Base-by-base conservation (phyloP, 1,140 invertebrate genomes). In the Trichonephila clavata region DNA sequence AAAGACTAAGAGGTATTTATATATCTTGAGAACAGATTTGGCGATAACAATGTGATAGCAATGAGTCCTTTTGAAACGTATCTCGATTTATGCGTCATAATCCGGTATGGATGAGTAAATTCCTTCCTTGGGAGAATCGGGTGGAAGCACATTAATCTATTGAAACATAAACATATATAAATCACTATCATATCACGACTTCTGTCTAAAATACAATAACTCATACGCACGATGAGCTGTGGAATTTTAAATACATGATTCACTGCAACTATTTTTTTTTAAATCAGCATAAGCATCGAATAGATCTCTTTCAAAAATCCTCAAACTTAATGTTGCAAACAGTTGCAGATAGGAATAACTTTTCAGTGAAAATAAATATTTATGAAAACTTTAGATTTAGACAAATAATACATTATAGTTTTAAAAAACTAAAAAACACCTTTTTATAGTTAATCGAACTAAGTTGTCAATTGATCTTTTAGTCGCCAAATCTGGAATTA, bases 21-120 rank as follows among this genome's bases (percentile, higher is more conserved):
- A 20, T 32, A 27, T 39, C 71, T 77, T 20, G 71, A 39, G 18
- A 77, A 39, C 71, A 32, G 71, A 77, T 77, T 77, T 77, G 71
- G 27, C 27, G 71, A 77, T 77, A 77, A 20, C 27, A 39, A 1
- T 16, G 14, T 32, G 16, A 6, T 77, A 39, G 27, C 24, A 77
- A 24, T 18, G 27, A 39, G 71, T 32, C 5, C 39, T 77, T 77
- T 77, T 77, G 32, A 77, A 77, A 32, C 24, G 71, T 32, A 39
- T 18, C 18, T 39, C 27, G 71, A 77, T 77, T 77, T 77, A 77
- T 77, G 71, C 24, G 27, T 77, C 24, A 39, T 77, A 77, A 77
- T 77, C 14, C 71, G 27, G 32, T 13, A 77, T 32, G 71, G 71
- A 77, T 77, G 71, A 39, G 71, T 77, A 32, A 27, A 32, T 27